A percentile compares a stretch with the other conserved stretches of the same genome.
These are phyloP conservation scores for Pachycephus smyrnensis DNA, from an alignment of 2,888 invertebrate species.

Conservation along the genomic window DNA sequence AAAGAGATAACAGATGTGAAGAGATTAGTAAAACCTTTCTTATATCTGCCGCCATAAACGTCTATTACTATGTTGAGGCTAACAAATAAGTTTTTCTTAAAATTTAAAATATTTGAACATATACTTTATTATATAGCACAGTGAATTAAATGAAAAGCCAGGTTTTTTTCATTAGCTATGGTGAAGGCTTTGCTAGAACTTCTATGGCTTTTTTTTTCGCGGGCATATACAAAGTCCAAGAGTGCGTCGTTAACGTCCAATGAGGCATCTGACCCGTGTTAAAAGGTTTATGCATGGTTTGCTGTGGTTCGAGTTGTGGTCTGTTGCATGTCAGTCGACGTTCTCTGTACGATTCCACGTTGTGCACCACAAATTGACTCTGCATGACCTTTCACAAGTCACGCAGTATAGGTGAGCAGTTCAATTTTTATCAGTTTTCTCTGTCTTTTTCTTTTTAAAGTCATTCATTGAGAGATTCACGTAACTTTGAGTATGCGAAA, in stretches of 20 bases:
- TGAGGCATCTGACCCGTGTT: conserved; percentile 29
- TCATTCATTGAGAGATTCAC: no score
- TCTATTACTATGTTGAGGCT: background rate
- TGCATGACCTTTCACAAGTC: background rate
- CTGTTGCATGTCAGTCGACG: conserved; percentile 50
- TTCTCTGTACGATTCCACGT: background rate
- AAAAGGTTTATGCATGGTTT: conserved; percentile 50
- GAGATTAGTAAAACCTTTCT: background rate
- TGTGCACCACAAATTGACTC: background rate
- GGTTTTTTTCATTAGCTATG: background rate
- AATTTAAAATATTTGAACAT: background rate
- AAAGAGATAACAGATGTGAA: background rate
- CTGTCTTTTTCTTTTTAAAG: no score
- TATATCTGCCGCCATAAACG: background rate
- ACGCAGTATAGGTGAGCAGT: no score
- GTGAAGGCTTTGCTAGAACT: background rate
- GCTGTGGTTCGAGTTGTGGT: conserved; percentile 41
- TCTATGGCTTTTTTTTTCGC: background rate
- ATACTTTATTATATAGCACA: background rate
- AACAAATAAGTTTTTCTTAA: background rate
- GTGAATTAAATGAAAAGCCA: background rate
- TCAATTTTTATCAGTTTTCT: no score
- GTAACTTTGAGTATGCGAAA: no score
- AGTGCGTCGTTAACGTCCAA: background rate
- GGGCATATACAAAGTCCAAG: background rate